phyloP scores from a whole-genome alignment of 2,888 invertebrate genomes.

The Parascotia fuliginaria region DNA sequence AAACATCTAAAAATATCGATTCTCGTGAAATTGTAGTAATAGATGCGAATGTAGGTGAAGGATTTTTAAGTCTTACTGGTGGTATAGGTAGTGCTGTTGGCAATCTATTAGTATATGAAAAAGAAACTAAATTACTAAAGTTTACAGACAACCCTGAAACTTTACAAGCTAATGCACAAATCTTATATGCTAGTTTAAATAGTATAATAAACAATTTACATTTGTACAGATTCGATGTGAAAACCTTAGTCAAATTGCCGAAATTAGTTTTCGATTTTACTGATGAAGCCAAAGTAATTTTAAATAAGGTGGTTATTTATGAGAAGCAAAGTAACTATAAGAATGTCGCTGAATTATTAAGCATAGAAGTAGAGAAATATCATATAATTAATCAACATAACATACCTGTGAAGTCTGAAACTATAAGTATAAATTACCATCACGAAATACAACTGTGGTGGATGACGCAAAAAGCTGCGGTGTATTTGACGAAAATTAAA shows the following conservation, averaged over 20 bases:
- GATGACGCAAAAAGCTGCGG: background rate
- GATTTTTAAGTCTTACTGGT: conserved; percentile 6
- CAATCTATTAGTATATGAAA: conserved; percentile 20
- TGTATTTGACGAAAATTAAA: conserved; percentile 17
- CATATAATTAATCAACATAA: background rate
- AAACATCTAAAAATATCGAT: background rate
- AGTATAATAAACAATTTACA: conserved; percentile 6
- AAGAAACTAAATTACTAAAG: conserved; percentile 9
- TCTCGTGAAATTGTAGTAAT: conserved; percentile 10
- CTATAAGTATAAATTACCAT: conserved; percentile 21
- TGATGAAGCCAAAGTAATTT: conserved; percentile 11
- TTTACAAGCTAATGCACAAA: conserved; percentile 1
- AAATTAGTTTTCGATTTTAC: conserved; percentile 12
- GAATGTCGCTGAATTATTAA: conserved; percentile 9
- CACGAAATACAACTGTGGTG: conserved; percentile 11
- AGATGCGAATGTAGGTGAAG: conserved; percentile 11
- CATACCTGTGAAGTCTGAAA: conserved; percentile 12
- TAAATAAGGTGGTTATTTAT: conserved; percentile 23
- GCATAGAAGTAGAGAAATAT: conserved; percentile 8
- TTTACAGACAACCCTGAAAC: conserved; percentile 8
- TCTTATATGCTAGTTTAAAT: background rate
- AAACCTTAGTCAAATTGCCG: conserved; percentile 14
- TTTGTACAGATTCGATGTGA: conserved; percentile 13
- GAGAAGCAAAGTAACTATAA: conserved; percentile 20
- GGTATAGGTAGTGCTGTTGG: conserved; percentile 20